Evolutionary conservation across 2,113 vertebrate genomes (phyloP), one percentile per base, ranked within the genome.

Genomic region (Bolborhynchus lineola): DNA sequence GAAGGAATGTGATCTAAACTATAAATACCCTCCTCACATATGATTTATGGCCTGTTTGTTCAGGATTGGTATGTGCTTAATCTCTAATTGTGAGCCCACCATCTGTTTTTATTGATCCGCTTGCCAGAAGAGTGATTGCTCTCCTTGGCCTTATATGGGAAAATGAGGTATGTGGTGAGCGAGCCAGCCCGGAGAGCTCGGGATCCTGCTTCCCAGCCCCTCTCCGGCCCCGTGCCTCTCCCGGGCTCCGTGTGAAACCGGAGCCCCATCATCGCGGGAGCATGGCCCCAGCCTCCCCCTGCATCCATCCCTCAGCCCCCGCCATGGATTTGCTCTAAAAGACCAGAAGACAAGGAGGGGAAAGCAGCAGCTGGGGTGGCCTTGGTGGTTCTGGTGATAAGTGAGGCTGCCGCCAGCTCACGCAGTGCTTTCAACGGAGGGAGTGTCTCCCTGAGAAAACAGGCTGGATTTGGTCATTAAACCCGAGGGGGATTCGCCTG

Each of bases 41-140:
- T 97, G 98, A 98, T 98, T 97, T 96, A 98, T 98, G 96, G 97
- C 92, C 96, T 98, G 96, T 98, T 98, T 98, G 97, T 97, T 95
- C 97, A 91, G 97, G 92, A 94, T 86, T 95, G 98, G 98, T 98
- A 98, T 98, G 98, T 92, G 92, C 97, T 94, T 97, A 97, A 91
- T 96, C 98, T 97, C 96, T 91, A 96, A 97, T 98, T 95, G 96
- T 96, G 85, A 98, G 97, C 97, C 97, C 97, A 97, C 97, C 98
- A 98, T 98, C 98, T 98, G 98, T 94, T 97, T 97, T 95, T 91
- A 85, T 95, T 93, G 98, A 97, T 97, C 96, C 91, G 39, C 76
- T 95, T 96, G 98, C 98, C 97, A 98, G 97, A 69, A 97, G 97
- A 96, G 81, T 95, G 96, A 89, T 91, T 64, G 82, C 96, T 97